Base-by-base conservation (phyloP, 2,797 vertebrate genomes). In the Fistularia commersonii region DNA sequence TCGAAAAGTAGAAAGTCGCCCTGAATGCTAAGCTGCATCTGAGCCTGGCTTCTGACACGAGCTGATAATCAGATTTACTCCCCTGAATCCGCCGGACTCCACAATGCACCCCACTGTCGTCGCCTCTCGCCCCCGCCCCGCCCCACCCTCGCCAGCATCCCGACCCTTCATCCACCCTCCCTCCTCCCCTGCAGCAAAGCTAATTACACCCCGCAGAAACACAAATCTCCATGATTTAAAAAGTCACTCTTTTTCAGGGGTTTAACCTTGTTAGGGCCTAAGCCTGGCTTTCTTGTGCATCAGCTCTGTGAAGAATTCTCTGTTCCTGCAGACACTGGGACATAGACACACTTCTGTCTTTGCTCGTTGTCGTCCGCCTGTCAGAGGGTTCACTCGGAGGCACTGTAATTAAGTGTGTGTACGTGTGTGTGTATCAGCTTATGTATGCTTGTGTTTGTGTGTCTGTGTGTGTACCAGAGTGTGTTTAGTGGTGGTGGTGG, bases 1-100 rank as follows among this genome's bases (percentile, higher is more conserved):
- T 87, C 89, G 80, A 11, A 93, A 93, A 94, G 92, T 83, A 83
- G 90, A 96, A 94, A 94, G 92, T 92, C 90, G 87, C 90, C 91
- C 89, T 89, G 89, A 94, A 94, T 92, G 91, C 93, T 96, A 93
- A 97, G 92, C 95, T 97, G 93, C 90, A 94, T 95, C 93, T 94
- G 93, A 90, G 86, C 91, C 93, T 93, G 94, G 93, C 92, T 95
- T 95, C 95, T 97, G 96, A 97, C 96, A 97, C 95, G 92, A 94
- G 94, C 94, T 93, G 93, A 93, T 98, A 98, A 98, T 99, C 95
- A 97, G 93, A 99, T 99, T 99, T 97, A 91, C 92, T 92, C 93
- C 91, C 91, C 94, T 93, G 93, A 93, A 93, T 92, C 94, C 89
- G 61, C 88, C 80, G 90, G 91, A 90, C 92, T 71, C 91, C 93